Base-by-base conservation (phyloP, 2,797 vertebrate species). In the Melanotaenia parkinsoni region DNA sequence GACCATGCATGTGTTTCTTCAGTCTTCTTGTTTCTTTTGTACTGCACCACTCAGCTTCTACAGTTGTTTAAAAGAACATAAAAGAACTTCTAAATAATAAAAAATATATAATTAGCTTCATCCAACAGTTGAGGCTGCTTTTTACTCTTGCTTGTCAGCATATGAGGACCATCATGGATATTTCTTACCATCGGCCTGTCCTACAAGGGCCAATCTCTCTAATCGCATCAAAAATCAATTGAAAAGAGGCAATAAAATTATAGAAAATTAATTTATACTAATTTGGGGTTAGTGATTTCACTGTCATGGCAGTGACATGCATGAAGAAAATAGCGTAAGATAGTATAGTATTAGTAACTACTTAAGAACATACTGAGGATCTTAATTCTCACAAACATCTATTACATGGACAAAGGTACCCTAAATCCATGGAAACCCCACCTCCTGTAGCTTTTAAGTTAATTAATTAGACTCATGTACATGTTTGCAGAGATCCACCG, bases 391-490 rank as follows among this genome's bases (percentile, higher is more conserved):
- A 45, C 43, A 45, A 18, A n/a, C 18, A n/a, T 7, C 45, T 47
- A 47, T 47, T 20, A 20, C 3, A n/a, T 50, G 11, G 4, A 12
- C 51, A 11, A 54, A 13, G 10, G 4, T 26, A 26, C 12, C 22
- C 20, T 5, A 26, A 13, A 28, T 54, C 51, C 4, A 14, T 7
- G 5, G 5, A 24, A 4, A 38, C 7, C 58, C 37, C 22, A 16
- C 58, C 12, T 9, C 38, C 10, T 43, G 50, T 0, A 7, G 28
- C 32, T 20, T 64, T 51, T 9, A 64, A 20, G 66, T 81, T 86
- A 77, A 85, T 81, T 72, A 89, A 72, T 89, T 79, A 82, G 33
- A 58, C 59, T 28, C 54, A 74, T 74, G 69, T 77, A 60, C 67
- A 64, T 51, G 58, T 81, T 65, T 69, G 37, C 63, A 58, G 63